Evolutionary conservation across 2,888 invertebrate genomes (phyloP), one percentile per base, ranked within the genome.

Genomic region (Drosophila neoperkinsi): DNA sequence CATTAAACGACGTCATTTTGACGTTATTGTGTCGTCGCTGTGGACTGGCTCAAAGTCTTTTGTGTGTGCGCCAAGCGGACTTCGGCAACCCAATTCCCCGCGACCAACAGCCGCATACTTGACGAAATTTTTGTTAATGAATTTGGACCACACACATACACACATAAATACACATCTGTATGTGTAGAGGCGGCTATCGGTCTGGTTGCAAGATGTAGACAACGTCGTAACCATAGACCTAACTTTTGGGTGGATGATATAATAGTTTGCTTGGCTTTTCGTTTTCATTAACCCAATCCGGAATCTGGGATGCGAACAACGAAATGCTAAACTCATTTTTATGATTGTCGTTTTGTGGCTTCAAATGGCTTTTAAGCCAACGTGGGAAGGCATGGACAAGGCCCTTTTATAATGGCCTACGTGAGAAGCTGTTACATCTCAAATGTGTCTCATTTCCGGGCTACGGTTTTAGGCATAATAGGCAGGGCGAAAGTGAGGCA

Each of bases 61-160:
- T 71, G 34, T 38, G 18, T n/a, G 56, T 57, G 62, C 57, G 61
- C 58, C 71, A 71, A 70, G 64, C 77, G 77, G 72, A 71, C 63
- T 51, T 64, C 49, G 70, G 62, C 58, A 75, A 79, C 65, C 75
- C 81, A 67, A 76, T 79, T 84, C 70, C 79, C 74, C 62, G 69
- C 76, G 69, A 79, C 77, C 71, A 59, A 55, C 21, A 28, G 11
- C 36, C 55, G 36, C 55, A 55, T 55, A 84, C 72, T 82, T 91
- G 81, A 79, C 75, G 91, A 86, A 91, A 91, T 90, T 82, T 46
- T 90, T 64, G 90, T 90, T 90, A 90, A 90, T 90, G 90, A 90
- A 90, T 88, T 88, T 91, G 76, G 82, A 86, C 76, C 84, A 86
- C 79, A 56, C 9, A 56, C 38, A 56, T n/a, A 38, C n/a, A 30